Evolutionary conservation across 64 coral and sea anemone species (phyloP).

Genomic region (Montipora cactus): DNA sequence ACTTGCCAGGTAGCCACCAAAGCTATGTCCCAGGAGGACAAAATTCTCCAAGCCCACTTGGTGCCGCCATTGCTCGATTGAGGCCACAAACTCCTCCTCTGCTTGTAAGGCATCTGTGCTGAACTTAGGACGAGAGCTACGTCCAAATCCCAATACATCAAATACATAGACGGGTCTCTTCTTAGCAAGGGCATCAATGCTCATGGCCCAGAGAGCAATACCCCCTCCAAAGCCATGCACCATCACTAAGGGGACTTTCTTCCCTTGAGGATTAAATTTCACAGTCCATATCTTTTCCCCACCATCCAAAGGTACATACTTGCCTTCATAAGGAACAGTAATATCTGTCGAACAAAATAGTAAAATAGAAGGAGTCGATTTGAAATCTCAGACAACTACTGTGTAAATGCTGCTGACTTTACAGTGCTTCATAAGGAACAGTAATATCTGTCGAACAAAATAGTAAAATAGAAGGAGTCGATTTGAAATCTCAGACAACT

Average conservation of each 20-base stretch:
- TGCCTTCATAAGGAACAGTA: slow-evolving; percentile 79
- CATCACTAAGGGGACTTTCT: slow-evolving; percentile 79
- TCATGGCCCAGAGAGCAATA: slow-evolving; percentile 87
- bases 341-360: slow-evolving; percentile 65
- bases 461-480: not conserved
- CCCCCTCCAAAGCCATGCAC: slow-evolving; percentile 98
- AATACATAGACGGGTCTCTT: slow-evolving; percentile 82
- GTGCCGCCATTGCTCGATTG: slow-evolving; percentile 90
- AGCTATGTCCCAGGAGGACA: slow-evolving; percentile 91
- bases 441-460: slow-evolving; percentile 76
- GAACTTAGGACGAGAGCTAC: slow-evolving; percentile 90
- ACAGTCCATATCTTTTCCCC: slow-evolving; percentile 90
- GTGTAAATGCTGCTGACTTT: no score
- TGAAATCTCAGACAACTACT: not conserved
- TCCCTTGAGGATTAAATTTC: slow-evolving; percentile 77
- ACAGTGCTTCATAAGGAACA: slow-evolving; percentile 56
- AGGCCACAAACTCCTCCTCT: slow-evolving; percentile 86
- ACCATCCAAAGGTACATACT: slow-evolving; percentile 74
- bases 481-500: not conserved
- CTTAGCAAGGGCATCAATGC: slow-evolving; percentile 84
- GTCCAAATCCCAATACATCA: slow-evolving; percentile 96
- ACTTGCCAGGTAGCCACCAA: slow-evolving; percentile 91
- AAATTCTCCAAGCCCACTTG: slow-evolving; percentile 91
- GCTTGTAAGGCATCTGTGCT: slow-evolving; percentile 66
- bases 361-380: not conserved